These are phyloP conservation scores for Allolobophora icterica DNA, from an alignment of 2,888 invertebrate genomes.

Conservation along the genomic window DNA sequence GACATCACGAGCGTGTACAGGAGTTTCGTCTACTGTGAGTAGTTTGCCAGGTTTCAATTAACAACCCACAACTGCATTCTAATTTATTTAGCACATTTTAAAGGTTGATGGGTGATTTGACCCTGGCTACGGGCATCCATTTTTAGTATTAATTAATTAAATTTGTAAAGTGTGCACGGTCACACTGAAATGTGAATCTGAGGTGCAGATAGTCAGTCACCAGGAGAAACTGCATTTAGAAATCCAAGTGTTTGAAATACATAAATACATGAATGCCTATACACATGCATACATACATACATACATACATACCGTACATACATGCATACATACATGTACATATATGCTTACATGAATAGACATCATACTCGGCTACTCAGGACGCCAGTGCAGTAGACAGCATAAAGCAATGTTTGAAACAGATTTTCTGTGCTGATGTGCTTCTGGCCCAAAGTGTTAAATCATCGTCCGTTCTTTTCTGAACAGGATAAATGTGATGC, in stretches of 20 bases:
- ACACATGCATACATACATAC: not conserved
- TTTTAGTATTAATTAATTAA: no score
- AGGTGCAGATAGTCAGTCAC: no score
- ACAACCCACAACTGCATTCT: not conserved
- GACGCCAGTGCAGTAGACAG: no score
- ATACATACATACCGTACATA: not conserved
- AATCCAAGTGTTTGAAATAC: no score
- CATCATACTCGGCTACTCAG: no score
- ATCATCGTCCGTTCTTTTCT: not conserved
- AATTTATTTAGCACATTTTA: not conserved
- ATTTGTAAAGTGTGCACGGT: no score
- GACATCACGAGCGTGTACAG: conserved; percentile 13
- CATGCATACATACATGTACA: not conserved
- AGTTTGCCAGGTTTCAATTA: not conserved
- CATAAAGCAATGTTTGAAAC: not conserved
- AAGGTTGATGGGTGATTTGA: not conserved
- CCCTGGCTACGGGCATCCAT: not conserved
- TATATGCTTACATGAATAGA: not conserved
- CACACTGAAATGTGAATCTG: no score
- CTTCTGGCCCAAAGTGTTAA: not conserved
- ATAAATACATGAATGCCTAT: no score
- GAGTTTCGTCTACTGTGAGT: conserved; percentile 20
- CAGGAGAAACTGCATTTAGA: no score
- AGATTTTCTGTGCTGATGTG: not conserved
- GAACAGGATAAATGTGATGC: conserved; percentile 32